A percentile compares a stretch with the other conserved stretches of the same genome.
Evolutionary conservation across 30 jellyfish, hydroid and myxozoan species (phyloP).

Genomic region (Rhopilema esculentum): DNA sequence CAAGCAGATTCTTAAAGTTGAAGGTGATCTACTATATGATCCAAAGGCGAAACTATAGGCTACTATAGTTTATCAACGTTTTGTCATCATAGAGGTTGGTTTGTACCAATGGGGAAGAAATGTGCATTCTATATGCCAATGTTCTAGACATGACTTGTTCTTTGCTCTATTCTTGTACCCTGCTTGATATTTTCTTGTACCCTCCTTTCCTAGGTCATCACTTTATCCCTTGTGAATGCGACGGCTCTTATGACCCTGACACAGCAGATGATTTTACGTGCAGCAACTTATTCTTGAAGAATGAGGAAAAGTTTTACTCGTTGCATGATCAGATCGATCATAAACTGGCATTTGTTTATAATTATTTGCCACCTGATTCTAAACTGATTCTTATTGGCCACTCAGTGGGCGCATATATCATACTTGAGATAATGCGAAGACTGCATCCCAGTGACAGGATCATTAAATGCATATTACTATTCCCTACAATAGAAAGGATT

Average conservation of each 20-base stretch:
- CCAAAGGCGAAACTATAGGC: too few species aligned
- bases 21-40: too few species aligned
- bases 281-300: background rate
- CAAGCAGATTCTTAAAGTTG: too few species aligned
- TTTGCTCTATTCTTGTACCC: background rate
- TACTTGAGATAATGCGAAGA: conserved; percentile 45
- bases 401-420: conserved; percentile 74
- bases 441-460: conserved; percentile 33
- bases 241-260: background rate
- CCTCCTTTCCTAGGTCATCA: conserved; percentile 68
- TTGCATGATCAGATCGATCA: conserved; percentile 66
- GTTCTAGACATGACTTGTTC: too few species aligned
- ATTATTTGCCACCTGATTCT: conserved; percentile 24
- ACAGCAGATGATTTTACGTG: background rate
- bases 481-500: conserved; percentile 74
- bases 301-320: conserved; percentile 29
- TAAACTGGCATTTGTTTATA: conserved; percentile 53
- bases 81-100: too few species aligned
- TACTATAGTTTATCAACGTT: too few species aligned
- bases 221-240: conserved; percentile 49
- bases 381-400: conserved; percentile 69
- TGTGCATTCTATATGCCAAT: too few species aligned
- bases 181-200: background rate
- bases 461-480: conserved; percentile 35
- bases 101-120: too few species aligned